These are phyloP conservation scores for Cyprinella venusta DNA, from an alignment of 2,797 vertebrate species.

Conservation along the genomic window DNA sequence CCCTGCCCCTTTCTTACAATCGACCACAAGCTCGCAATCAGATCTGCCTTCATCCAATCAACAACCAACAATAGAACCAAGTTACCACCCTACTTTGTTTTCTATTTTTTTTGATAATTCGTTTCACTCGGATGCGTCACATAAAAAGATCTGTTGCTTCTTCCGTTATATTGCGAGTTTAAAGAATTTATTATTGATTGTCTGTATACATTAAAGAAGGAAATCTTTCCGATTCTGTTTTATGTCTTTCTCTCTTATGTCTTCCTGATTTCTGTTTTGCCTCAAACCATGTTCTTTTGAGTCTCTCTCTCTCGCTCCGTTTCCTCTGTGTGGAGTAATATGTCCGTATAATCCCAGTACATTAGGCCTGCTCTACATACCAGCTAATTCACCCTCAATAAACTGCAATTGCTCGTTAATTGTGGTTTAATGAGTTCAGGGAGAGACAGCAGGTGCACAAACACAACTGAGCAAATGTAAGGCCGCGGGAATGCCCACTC, in stretches of 20 bases:
- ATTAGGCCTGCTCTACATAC: constrained; percentile 71
- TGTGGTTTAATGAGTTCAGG: constrained; percentile 75
- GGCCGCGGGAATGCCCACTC: constrained; percentile 15
- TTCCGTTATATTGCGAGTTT: not conserved
- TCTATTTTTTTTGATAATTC: not conserved
- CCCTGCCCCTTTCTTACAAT: not conserved
- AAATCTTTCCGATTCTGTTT: not conserved
- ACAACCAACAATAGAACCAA: not conserved
- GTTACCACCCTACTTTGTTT: too few relatives aligned
- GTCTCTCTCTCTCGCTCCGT: not conserved
- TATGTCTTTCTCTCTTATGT: not conserved
- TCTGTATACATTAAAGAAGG: constrained; percentile 1
- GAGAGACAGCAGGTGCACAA: constrained; percentile 62
- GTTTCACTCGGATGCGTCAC: not conserved
- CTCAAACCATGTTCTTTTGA: constrained; percentile 38
- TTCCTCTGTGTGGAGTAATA: constrained; percentile 44
- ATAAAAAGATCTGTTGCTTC: not conserved
- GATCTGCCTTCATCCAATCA: not conserved
- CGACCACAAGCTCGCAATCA: not conserved
- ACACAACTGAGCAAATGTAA: constrained; percentile 33
- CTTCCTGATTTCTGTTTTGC: constrained; percentile 37
- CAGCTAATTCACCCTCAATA: constrained; percentile 77
- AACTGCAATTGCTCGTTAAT: constrained; percentile 77
- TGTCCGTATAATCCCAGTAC: constrained; percentile 64
- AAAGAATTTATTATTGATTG: not conserved